Conservation (phyloP, 1,140 invertebrate species). For the Drosophila rufa region DNA sequence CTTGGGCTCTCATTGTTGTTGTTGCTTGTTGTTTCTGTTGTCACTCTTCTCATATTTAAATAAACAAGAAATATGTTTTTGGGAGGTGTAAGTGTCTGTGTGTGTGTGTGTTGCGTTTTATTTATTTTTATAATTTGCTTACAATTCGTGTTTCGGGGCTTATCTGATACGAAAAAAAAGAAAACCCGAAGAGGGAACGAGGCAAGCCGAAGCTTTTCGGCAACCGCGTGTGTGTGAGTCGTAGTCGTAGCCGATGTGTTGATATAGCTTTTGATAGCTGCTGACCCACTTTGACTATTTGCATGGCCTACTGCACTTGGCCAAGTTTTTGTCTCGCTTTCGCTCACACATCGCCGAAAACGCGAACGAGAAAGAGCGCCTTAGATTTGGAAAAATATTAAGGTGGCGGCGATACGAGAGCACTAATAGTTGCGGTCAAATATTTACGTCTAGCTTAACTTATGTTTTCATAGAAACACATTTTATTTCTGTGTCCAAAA, state of each 20-base stretch:
- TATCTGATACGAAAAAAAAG: conserved; percentile 40
- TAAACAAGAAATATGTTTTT: conserved; percentile 59
- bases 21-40: conserved; percentile 19
- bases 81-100: conserved; percentile 5
- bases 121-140: conserved; percentile 70
- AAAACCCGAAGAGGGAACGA: conserved; percentile 39
- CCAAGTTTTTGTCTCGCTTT: conserved; percentile 82
- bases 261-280: conserved; percentile 71
- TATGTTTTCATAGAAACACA: neutral
- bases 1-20: conserved; percentile 33
- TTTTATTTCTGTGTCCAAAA: neutral
- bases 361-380: conserved; percentile 9
- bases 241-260: conserved; percentile 53
- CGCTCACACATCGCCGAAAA: conserved; percentile 36
- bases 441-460: neutral
- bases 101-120: conserved; percentile 24
- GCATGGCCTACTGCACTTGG: conserved; percentile 85
- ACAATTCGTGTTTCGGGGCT: conserved; percentile 50
- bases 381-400: conserved; percentile 18
- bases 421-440: conserved; percentile 12
- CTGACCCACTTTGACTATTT: conserved; percentile 83
- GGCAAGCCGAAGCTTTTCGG: conserved; percentile 30
- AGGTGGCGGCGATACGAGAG: conserved; percentile 15
- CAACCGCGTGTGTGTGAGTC: neutral
- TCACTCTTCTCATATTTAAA: conserved; percentile 67